phyloP scores from a whole-genome alignment of 1,140 invertebrate genomes.

The Bombus confusus region DNA sequence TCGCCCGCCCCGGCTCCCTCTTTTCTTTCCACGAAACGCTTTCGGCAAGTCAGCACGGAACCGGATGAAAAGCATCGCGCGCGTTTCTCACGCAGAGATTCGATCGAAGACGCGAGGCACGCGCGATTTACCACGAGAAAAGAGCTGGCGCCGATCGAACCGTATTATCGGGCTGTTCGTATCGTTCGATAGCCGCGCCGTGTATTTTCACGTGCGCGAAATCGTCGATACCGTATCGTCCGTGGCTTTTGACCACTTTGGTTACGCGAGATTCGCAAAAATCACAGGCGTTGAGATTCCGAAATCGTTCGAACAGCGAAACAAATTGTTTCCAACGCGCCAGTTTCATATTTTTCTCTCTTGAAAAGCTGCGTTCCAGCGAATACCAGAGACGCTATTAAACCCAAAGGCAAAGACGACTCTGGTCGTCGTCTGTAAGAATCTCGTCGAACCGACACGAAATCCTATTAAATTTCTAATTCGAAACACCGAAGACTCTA shows the following conservation, averaged over 20 bases:
- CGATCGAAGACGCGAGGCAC: slow-evolving; percentile 17
- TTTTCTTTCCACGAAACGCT: slow-evolving; percentile 33
- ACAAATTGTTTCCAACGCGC: too few relatives aligned
- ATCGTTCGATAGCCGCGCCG: background rate
- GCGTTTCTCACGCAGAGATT: slow-evolving; percentile 46
- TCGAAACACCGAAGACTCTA: background rate
- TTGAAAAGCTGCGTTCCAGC: too few relatives aligned
- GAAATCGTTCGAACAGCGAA: too few relatives aligned
- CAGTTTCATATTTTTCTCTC: too few relatives aligned
- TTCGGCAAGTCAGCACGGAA: slow-evolving; percentile 19
- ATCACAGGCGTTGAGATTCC: too few relatives aligned
- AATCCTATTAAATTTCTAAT: background rate
- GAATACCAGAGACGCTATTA: too few relatives aligned
- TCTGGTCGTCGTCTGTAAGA: too few relatives aligned
- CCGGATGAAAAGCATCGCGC: background rate
- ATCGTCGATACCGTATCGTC: background rate
- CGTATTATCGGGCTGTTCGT: slow-evolving; percentile 34
- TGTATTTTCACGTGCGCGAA: slow-evolving; percentile 20
- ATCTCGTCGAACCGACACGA: background rate
- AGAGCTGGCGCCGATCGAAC: slow-evolving; percentile 34
- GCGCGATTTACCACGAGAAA: slow-evolving; percentile 26
- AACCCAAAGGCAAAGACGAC: too few relatives aligned
- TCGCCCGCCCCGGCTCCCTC: background rate
- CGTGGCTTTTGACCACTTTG: too few relatives aligned
- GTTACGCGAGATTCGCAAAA: too few relatives aligned